These are phyloP conservation scores for Glandiceps talaboti DNA, from an alignment of 53 echinoderm and acorn worm species.

Conservation along the genomic window DNA sequence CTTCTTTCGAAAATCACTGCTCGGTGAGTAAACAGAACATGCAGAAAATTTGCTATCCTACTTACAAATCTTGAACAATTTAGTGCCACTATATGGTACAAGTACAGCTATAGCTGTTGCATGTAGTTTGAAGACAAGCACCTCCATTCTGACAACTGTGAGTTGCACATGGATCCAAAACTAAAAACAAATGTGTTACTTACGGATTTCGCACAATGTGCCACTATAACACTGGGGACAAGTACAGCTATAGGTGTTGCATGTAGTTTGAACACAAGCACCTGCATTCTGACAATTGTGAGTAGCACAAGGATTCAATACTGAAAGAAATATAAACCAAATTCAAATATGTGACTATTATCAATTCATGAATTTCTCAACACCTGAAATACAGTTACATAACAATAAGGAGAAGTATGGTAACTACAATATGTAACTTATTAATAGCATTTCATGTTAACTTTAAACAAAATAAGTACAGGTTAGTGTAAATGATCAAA, in stretches of 20 bases:
- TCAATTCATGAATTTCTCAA: too few relatives aligned
- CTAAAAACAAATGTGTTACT: constrained; percentile 24
- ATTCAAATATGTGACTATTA: too few relatives aligned
- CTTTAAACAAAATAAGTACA: too few relatives aligned
- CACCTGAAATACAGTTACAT: too few relatives aligned
- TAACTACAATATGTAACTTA: too few relatives aligned
- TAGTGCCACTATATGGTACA: constrained; percentile 33
- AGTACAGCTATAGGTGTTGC: constrained; percentile 29
- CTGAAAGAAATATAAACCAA: constrained; percentile 10
- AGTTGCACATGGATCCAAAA: constrained; percentile 26
- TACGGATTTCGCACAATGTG: constrained; percentile 29
- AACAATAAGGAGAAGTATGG: too few relatives aligned
- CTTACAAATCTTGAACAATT: constrained; percentile 36
- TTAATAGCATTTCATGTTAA: too few relatives aligned
- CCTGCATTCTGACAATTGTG: constrained; percentile 40
- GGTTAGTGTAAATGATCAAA: too few relatives aligned
- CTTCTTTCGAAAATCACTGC: too few relatives aligned
- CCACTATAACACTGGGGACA: constrained; percentile 43
- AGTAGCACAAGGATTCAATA: constrained; percentile 26
- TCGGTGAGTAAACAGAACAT: too few relatives aligned
- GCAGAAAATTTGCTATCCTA: too few relatives aligned
- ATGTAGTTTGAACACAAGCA: constrained; percentile 18
- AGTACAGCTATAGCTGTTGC: constrained; percentile 29
- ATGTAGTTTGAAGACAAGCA: constrained; percentile 18
- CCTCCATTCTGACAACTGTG: constrained; percentile 41